phyloP scores from a whole-genome alignment of 2,113 vertebrate genomes.

The Otocyon megalotis region DNA sequence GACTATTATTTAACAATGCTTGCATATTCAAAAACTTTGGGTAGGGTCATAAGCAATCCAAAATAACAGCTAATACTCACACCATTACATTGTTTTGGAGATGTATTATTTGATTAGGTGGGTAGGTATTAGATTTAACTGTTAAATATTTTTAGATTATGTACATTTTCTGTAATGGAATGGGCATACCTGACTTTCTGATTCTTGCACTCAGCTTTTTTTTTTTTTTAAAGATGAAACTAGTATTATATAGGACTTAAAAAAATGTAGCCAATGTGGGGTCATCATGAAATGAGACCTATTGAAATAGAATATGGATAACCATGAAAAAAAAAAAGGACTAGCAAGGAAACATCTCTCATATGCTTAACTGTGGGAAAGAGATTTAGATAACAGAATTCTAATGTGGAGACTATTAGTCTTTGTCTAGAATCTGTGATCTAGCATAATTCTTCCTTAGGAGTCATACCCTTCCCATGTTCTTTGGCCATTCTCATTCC shows the following conservation, averaged over 20 bases:
- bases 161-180: background rate
- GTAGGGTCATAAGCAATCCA: background rate
- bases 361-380: background rate
- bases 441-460: background rate
- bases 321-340: background rate
- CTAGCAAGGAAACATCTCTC: background rate
- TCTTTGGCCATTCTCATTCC: background rate
- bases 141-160: background rate
- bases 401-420: background rate
- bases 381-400: background rate
- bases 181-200: background rate
- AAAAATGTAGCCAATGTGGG: background rate
- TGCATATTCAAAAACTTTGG: background rate
- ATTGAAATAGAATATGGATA: conserved; percentile 3
- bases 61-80: background rate
- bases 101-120: background rate
- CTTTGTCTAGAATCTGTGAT: background rate
- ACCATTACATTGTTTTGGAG: background rate
- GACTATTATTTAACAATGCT: background rate
- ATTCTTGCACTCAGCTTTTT: background rate
- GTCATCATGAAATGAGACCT: background rate
- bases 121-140: background rate
- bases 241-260: background rate
- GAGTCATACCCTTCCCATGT: background rate
- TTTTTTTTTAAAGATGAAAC: background rate